Percentiles rank a stretch among this genome's conserved stretches.
Conservation (phyloP, 2,797 vertebrate genomes). For the Ptychadena robeensis region DNA sequence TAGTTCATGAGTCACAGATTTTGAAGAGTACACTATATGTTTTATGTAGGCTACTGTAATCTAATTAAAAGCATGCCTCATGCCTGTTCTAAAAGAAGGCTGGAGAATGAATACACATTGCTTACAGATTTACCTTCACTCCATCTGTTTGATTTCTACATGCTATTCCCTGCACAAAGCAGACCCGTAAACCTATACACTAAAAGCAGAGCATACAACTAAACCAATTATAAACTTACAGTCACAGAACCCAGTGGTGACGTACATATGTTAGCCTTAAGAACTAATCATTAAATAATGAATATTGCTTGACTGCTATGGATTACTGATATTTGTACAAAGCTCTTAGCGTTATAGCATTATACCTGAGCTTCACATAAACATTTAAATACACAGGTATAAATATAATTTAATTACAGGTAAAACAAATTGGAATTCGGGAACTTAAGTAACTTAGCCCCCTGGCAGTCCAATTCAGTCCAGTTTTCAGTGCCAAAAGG, state of each 20-base stretch:
- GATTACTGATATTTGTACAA: neutral
- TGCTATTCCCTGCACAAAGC: neutral
- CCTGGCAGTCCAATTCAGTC: too few species aligned
- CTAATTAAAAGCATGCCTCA: neutral
- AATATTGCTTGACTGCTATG: neutral
- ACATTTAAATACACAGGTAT: neutral
- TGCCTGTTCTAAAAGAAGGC: neutral
- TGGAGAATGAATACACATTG: neutral
- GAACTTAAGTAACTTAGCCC: too few species aligned
- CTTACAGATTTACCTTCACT: neutral
- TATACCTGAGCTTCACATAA: neutral
- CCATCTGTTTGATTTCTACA: neutral
- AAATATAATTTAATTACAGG: neutral
- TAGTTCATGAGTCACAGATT: slow-evolving; percentile 3
- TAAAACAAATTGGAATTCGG: too few species aligned
- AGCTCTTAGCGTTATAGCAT: too few species aligned
- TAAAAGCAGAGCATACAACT: neutral
- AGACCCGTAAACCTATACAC: neutral
- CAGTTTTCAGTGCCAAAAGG: too few species aligned
- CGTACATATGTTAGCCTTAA: neutral
- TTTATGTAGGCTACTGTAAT: slow-evolving; percentile 8
- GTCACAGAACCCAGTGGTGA: too few species aligned
- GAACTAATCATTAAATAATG: neutral
- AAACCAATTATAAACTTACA: neutral
- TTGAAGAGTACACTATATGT: neutral